These are phyloP conservation scores for Columba livia DNA, from an alignment of 2,113 vertebrate species.

Conservation along the genomic window DNA sequence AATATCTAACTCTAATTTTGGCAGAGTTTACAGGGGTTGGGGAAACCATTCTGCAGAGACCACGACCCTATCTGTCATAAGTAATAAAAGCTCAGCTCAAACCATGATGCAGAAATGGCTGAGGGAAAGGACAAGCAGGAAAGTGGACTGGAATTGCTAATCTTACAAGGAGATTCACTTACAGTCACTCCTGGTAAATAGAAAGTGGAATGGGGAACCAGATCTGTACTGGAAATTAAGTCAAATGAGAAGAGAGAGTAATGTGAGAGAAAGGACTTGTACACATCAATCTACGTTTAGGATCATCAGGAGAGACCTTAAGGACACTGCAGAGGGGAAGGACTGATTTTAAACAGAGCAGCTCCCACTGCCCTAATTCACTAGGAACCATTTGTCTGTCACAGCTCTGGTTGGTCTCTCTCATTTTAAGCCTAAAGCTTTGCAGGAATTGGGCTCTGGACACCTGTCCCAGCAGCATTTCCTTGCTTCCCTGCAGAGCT, in stretches of 20 bases:
- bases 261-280: not conserved
- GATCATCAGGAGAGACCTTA: not conserved
- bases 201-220: not conserved
- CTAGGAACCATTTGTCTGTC: not conserved
- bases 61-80: constrained; percentile 10
- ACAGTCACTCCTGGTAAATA: not conserved
- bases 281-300: not conserved
- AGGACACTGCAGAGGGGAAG: not conserved
- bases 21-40: not conserved
- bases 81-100: constrained; percentile 16
- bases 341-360: not conserved
- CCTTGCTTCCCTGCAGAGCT: not conserved
- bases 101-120: not conserved
- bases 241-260: not conserved
- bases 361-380: not conserved
- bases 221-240: not conserved
- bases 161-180: not conserved
- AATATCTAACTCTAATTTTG: not conserved
- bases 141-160: constrained; percentile 16
- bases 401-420: not conserved
- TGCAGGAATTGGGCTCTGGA: not conserved
- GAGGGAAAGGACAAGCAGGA: not conserved
- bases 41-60: constrained; percentile 23
- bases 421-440: not conserved
- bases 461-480: not conserved